Conservation (phyloP, 35 echinoderm and acorn worm species). For the Nesometra sesokonis region DNA sequence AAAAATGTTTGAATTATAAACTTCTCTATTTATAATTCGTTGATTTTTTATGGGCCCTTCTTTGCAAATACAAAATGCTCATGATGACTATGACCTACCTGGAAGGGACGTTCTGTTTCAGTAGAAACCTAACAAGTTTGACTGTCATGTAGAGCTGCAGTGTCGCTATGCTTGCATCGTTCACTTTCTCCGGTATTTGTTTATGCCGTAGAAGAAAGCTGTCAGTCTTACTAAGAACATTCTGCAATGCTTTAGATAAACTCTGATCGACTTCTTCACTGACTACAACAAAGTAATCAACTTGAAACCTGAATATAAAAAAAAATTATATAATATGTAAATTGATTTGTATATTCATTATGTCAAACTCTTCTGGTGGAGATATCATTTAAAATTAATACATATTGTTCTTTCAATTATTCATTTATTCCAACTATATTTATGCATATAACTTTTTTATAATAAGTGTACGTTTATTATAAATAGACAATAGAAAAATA, state of each 20-base stretch:
- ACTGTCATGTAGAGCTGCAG: conserved; percentile 79
- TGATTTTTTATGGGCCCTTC: too few relatives aligned
- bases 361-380: too few relatives aligned
- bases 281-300: conserved; percentile 57
- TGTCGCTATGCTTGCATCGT: conserved; percentile 72
- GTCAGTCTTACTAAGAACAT: conserved; percentile 54
- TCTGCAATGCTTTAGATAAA: conserved; percentile 41
- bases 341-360: too few relatives aligned
- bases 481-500: too few relatives aligned
- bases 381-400: too few relatives aligned
- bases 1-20: neutral
- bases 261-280: conserved; percentile 47
- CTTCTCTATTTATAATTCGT: neutral
- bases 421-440: too few relatives aligned
- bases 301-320: conserved; percentile 35
- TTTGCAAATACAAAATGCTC: too few relatives aligned
- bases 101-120: conserved; percentile 42
- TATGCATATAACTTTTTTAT: too few relatives aligned
- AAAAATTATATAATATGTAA: too few relatives aligned
- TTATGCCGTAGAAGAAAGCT: conserved; percentile 72
- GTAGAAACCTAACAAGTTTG: conserved; percentile 48
- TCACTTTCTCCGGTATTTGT: conserved; percentile 75
- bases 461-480: too few relatives aligned
- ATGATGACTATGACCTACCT: conserved; percentile 49
- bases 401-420: too few relatives aligned